Conservation (phyloP, 37 sponge, comb jelly and placozoan genomes). For the Lycopodina hypogea region DNA sequence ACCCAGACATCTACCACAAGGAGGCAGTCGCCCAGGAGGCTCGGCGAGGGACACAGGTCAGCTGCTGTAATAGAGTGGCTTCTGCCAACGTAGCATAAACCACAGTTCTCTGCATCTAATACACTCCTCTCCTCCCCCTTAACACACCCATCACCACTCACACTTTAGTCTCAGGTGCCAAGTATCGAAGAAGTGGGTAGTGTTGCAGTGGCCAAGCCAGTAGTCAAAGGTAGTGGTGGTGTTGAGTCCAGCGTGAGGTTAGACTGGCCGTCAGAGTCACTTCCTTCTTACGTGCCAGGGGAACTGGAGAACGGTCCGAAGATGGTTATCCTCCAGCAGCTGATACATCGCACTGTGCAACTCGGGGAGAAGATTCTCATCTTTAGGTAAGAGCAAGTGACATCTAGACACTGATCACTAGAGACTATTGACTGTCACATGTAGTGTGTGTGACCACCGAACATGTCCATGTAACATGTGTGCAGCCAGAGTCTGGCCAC, state of each 20-base stretch:
- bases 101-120: too few species aligned
- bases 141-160: too few species aligned
- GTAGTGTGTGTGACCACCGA: neutral
- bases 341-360: constrained; percentile 73
- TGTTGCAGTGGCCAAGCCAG: neutral
- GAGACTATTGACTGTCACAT: neutral
- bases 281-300: constrained; percentile 63
- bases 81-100: too few species aligned
- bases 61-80: neutral
- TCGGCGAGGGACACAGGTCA: constrained; percentile 8
- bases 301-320: constrained; percentile 79
- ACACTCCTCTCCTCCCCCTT: neutral
- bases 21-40: constrained; percentile 27
- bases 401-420: neutral
- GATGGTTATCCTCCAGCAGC: constrained; percentile 73
- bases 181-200: neutral
- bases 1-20: constrained; percentile 88
- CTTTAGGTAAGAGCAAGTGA: constrained; percentile 61
- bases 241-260: neutral
- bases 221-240: neutral
- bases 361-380: constrained; percentile 85
- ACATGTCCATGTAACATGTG: neutral
- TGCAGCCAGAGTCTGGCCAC: constrained; percentile 90
- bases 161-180: neutral
- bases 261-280: constrained; percentile 19